phyloP scores from a whole-genome alignment of 2,113 vertebrate genomes.

The Tricholaema leucomelas region DNA sequence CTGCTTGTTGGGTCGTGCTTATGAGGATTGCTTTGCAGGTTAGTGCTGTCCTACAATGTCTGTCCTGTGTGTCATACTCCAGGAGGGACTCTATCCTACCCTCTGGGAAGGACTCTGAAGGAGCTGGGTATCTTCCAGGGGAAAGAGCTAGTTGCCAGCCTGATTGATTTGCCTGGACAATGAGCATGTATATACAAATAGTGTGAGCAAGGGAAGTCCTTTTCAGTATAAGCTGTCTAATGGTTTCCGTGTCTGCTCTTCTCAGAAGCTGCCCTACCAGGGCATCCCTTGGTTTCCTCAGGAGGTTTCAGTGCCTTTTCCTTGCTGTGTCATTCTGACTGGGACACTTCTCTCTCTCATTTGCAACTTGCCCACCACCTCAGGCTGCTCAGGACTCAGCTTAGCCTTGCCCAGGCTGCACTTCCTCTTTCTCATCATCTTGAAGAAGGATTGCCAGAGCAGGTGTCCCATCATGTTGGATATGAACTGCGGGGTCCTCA shows the following conservation, averaged over 20 bases:
- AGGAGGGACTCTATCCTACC: not conserved
- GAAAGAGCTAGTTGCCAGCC: not conserved
- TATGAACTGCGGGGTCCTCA: not conserved
- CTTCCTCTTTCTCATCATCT: not conserved
- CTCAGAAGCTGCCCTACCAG: not conserved
- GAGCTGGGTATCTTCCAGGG: accelerated
- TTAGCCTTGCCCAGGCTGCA: not conserved
- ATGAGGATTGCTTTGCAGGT: accelerated
- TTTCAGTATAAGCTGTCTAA: not conserved
- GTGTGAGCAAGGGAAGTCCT: not conserved
- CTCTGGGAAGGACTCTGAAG: not conserved
- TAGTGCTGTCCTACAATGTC: not conserved
- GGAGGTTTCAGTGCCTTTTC: not conserved
- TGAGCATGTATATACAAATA: not conserved
- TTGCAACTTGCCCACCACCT: not conserved
- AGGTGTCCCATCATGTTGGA: accelerated
- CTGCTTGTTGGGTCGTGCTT: not conserved
- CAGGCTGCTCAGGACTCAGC: not conserved
- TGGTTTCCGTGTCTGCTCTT: not conserved
- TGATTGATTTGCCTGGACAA: not conserved
- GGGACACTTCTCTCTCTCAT: not conserved
- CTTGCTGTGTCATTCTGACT: not conserved
- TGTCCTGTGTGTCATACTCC: not conserved
- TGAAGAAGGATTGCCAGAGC: accelerated
- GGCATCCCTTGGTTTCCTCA: not conserved